Conservation (phyloP, 2,888 invertebrate genomes). For the Tenthredo distinguenda region DNA sequence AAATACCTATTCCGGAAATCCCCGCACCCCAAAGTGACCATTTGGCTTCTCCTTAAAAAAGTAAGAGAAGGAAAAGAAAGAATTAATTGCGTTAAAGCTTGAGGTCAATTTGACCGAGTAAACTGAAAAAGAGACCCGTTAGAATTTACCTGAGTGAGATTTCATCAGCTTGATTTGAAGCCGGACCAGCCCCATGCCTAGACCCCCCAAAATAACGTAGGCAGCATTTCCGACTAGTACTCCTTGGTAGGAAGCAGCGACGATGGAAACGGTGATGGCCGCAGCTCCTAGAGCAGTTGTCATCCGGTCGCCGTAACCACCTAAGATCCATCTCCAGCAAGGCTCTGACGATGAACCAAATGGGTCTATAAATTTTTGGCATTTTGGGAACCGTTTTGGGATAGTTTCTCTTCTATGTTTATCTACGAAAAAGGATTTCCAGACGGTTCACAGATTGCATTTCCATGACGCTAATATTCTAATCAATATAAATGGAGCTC, state of each 20-base stretch:
- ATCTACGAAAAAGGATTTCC: not conserved
- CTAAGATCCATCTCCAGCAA: slow-evolving; percentile 49
- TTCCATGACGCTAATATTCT: not conserved
- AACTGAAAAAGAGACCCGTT: not conserved
- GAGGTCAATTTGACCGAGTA: not conserved
- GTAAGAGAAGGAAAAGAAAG: not conserved
- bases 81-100: too few species aligned
- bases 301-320: slow-evolving; percentile 42
- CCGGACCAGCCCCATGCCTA: slow-evolving; percentile 29
- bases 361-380: not conserved
- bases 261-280: slow-evolving; percentile 24
- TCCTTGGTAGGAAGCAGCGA: slow-evolving; percentile 19
- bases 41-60: not conserved
- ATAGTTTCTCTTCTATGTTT: not conserved
- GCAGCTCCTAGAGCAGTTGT: slow-evolving; percentile 34
- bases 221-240: slow-evolving; percentile 20
- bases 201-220: slow-evolving; percentile 36
- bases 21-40: slow-evolving; percentile 22
- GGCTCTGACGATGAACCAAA: slow-evolving; percentile 41
- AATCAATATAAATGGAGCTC: slow-evolving; percentile 5
- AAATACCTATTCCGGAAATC: slow-evolving; percentile 34
- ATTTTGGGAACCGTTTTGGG: not conserved
- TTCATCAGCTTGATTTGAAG: slow-evolving; percentile 41
- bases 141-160: slow-evolving; percentile 29
- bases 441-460: not conserved